A percentile compares a stretch with the other conserved stretches of the same genome.
Evolutionary conservation across 2,888 invertebrate genomes (phyloP).

Genomic region (Cenopis cana): DNA sequence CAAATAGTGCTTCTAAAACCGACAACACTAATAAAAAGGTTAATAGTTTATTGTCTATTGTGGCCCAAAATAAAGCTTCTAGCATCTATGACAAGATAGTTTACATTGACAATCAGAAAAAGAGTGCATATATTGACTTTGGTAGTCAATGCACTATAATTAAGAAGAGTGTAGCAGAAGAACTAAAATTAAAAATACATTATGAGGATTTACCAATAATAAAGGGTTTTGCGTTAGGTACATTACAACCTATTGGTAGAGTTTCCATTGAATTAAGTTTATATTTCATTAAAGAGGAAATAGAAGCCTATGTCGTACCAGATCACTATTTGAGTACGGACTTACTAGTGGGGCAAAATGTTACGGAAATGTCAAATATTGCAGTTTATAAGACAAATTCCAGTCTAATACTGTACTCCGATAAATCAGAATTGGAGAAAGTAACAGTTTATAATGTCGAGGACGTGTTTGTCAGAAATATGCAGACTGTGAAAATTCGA

Average conservation of each 20-base stretch:
- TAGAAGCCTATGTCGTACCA: conserved; percentile 32
- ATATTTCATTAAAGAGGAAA: conserved; percentile 30
- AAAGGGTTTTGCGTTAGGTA: conserved; percentile 39
- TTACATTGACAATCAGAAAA: conserved; percentile 25
- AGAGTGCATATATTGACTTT: conserved; percentile 42
- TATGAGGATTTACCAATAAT: conserved; percentile 29
- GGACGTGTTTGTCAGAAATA: not conserved
- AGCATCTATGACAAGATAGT: conserved; percentile 19
- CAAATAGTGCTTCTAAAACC: not conserved
- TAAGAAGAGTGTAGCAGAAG: conserved; percentile 6
- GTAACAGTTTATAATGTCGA: not conserved
- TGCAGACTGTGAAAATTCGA: not conserved
- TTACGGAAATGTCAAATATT: conserved; percentile 40
- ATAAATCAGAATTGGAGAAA: conserved; percentile 3
- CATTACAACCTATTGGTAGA: conserved; percentile 29
- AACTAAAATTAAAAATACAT: conserved; percentile 7
- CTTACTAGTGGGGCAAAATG: conserved; percentile 42
- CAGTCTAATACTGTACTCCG: conserved; percentile 17
- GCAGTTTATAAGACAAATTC: conserved; percentile 32
- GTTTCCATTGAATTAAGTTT: conserved; percentile 25
- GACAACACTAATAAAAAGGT: not conserved
- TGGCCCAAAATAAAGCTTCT: not conserved
- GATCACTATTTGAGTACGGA: conserved; percentile 33
- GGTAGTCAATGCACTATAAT: conserved; percentile 46
- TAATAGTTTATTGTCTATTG: not conserved